A percentile compares a stretch with the other conserved stretches of the same genome.
Evolutionary conservation across 2,888 invertebrate species (phyloP).

Genomic region (Argyresthia goedartella): DNA sequence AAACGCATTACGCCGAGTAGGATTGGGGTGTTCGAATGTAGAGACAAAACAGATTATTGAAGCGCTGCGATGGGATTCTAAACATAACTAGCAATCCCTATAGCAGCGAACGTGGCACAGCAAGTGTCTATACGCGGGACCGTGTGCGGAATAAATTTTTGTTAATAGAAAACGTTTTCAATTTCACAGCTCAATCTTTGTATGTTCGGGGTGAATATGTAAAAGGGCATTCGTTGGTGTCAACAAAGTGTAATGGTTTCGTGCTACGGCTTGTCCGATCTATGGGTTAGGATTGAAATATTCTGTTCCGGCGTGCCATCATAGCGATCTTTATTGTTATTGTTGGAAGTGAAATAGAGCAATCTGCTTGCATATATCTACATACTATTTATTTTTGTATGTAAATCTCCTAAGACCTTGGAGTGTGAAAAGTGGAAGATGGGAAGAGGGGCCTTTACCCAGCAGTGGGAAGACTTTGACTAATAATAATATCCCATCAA

Average conservation of each 20-base stretch:
- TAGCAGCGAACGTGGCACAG: not conserved
- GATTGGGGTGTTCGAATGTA: not conserved
- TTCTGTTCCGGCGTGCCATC: slow-evolving; percentile 13
- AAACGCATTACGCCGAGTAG: slow-evolving; percentile 5
- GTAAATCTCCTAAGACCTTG: too few relatives aligned
- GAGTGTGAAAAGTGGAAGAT: too few relatives aligned
- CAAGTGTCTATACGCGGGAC: slow-evolving; percentile 38
- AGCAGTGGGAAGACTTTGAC: too few relatives aligned
- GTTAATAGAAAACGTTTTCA: slow-evolving; percentile 67
- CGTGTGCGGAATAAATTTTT: slow-evolving; percentile 63
- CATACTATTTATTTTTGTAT: too few relatives aligned
- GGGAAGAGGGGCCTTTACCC: too few relatives aligned
- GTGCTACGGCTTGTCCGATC: slow-evolving; percentile 51
- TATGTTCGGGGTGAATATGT: slow-evolving; percentile 66
- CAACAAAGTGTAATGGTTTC: slow-evolving; percentile 67
- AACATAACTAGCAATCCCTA: not conserved
- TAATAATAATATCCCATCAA: too few relatives aligned
- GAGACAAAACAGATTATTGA: not conserved
- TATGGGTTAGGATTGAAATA: slow-evolving; percentile 46
- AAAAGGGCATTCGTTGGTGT: slow-evolving; percentile 66
- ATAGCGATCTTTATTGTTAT: too few relatives aligned
- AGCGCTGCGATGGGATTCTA: not conserved
- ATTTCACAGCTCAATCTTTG: slow-evolving; percentile 69
- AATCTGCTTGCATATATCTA: too few relatives aligned
- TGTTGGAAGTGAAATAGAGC: too few relatives aligned